Conservation (phyloP, 2,797 vertebrate species). For the Holocentrus rufus region DNA sequence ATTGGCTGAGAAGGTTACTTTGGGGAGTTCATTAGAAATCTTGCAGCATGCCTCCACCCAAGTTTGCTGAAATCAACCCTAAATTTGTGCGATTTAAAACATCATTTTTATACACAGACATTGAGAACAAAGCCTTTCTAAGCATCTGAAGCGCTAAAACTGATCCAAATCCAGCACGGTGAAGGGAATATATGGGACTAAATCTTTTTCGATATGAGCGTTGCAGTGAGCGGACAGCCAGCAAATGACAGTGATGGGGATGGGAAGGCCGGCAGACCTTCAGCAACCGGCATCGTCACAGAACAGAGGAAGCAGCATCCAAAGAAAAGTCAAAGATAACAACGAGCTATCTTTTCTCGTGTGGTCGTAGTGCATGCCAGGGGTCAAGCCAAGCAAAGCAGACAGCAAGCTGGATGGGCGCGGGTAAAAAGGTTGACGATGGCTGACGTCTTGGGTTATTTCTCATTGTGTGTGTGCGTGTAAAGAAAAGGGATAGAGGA, state of each 20-base stretch:
- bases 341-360: slow-evolving; percentile 12
- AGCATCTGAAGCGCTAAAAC: neutral
- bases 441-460: slow-evolving; percentile 16
- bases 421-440: slow-evolving; percentile 24
- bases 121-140: neutral
- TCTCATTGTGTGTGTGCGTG: slow-evolving; percentile 11
- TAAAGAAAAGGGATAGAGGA: slow-evolving; percentile 20
- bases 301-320: slow-evolving; percentile 53
- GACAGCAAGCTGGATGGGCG: slow-evolving; percentile 44
- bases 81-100: neutral
- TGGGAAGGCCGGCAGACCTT: slow-evolving; percentile 81
- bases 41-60: neutral
- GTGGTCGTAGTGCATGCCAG: slow-evolving; percentile 47
- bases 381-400: slow-evolving; percentile 69
- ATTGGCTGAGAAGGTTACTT: neutral
- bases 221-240: slow-evolving; percentile 65
- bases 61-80: no score
- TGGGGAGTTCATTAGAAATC: neutral
- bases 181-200: neutral
- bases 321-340: slow-evolving; percentile 48
- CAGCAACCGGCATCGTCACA: slow-evolving; percentile 44
- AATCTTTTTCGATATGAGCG: neutral
- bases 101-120: neutral
- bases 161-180: neutral
- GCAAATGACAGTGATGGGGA: slow-evolving; percentile 90